These are phyloP conservation scores for Acanthoscelides obtectus DNA, from an alignment of 2,888 invertebrate species.

Conservation along the genomic window DNA sequence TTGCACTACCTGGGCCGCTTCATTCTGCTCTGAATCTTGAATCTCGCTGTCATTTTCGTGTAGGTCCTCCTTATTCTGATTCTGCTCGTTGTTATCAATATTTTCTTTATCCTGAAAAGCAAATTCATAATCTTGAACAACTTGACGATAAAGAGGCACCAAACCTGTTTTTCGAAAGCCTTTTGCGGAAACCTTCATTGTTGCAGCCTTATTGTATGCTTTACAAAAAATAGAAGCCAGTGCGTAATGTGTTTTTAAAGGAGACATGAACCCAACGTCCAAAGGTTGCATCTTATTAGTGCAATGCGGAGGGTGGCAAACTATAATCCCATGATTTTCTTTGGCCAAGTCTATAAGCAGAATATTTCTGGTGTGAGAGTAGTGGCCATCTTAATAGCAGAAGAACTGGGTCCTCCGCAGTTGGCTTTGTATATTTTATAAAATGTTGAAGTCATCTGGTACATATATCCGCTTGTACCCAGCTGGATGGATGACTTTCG, in stretches of 20 bases:
- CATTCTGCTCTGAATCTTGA: no score
- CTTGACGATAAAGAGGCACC: slow-evolving; percentile 6
- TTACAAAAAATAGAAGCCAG: slow-evolving; percentile 9
- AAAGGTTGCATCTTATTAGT: no score
- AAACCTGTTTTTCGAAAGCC: no score
- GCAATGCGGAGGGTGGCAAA: background rate
- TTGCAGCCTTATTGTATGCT: slow-evolving; percentile 9
- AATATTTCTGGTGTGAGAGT: no score
- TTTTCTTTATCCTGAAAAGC: no score
- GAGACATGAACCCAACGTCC: background rate
- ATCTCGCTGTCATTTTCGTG: no score
- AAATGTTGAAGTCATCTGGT: background rate
- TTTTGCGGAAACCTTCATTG: slow-evolving; percentile 10
- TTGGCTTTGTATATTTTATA: slow-evolving; percentile 1
- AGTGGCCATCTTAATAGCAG: no score
- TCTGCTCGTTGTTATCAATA: background rate
- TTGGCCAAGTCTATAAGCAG: no score
- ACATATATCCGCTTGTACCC: background rate
- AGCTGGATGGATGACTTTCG: background rate
- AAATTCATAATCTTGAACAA: slow-evolving; percentile 8
- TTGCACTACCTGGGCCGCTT: no score
- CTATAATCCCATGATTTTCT: no score
- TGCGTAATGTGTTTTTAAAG: slow-evolving; percentile 11
- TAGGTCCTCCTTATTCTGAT: background rate
- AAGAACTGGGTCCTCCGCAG: no score